Evolutionary conservation across 2,797 vertebrate genomes (phyloP), one percentile per base, ranked within the genome.

Genomic region (Pitangus sulphuratus): DNA sequence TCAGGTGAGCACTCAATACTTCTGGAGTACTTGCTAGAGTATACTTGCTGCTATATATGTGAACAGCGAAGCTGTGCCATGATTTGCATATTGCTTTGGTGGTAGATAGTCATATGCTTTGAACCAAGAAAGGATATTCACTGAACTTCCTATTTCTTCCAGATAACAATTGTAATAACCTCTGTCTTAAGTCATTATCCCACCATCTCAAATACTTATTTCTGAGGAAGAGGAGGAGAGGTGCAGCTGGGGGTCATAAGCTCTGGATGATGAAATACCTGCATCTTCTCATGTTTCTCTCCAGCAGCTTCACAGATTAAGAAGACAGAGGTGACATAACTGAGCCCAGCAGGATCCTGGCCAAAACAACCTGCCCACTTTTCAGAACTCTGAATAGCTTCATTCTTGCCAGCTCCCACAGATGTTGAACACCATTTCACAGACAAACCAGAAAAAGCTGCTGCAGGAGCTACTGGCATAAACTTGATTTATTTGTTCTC

Each of bases 341-440:
- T 14, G n/a, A 95, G 66, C 65, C 26, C 72, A 78, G 74, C 31
- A 69, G 84, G 79, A 92, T 65, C 47, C 76, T 14, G 16, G 84
- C 28, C 44, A 92, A 79, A 91, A 68, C 64, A 94, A 89, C 76
- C 79, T 87, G 68, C 57, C 65, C 28, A 15, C 50, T 91, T 95
- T 91, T 79, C 72, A 94, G 87, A 84, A 30, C 50, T 81, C 89
- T 74, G 65, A 85, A 94, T 66, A 64, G 42, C 45, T 90, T 78
- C 2, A 2, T 42, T 79, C 93, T 75, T 84, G 79, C 70, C 66
- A 92, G 65, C 42, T 87, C 64, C 44, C 54, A 83, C 62, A 90
- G 68, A 70, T 66, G 44, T 24, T 79, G 77, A 92, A 83, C 28
- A 85, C 51, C 31, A 79, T 25, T 83, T 89, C 4, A 13, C 48